phyloP scores from a whole-genome alignment of 2,113 vertebrate genomes.

The Rousettus leschenaultii region DNA sequence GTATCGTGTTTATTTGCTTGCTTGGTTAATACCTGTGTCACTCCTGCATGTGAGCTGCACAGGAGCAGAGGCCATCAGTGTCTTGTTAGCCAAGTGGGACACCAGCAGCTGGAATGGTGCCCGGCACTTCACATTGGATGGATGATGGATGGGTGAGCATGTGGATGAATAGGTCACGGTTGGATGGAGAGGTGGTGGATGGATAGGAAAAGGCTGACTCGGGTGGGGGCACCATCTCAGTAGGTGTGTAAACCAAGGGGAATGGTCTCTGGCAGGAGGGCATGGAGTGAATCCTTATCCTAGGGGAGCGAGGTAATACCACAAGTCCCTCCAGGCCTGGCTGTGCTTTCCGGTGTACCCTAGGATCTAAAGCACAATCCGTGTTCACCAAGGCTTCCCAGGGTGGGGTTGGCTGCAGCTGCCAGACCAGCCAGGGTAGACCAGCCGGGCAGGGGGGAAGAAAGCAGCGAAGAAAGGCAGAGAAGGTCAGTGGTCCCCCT shows the following conservation, averaged over 20 bases:
- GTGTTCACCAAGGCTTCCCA: not conserved
- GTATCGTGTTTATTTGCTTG: not conserved
- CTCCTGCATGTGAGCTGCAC: not conserved
- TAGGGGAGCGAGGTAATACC: not conserved
- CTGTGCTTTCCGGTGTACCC: not conserved
- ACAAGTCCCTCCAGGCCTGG: no score
- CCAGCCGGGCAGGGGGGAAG: no score
- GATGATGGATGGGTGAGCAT: not conserved
- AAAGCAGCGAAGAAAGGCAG: not conserved
- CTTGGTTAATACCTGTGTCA: not conserved
- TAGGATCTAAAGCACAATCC: not conserved
- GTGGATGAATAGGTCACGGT: not conserved
- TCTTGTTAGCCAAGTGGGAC: not conserved
- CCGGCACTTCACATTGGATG: not conserved
- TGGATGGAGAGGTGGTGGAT: not conserved
- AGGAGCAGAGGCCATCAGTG: not conserved
- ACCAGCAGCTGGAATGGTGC: not conserved
- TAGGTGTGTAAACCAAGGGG: not conserved
- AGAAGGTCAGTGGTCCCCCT: not conserved
- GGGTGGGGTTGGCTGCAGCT: not conserved
- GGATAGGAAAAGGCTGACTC: not conserved
- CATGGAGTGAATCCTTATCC: fast-evolving
- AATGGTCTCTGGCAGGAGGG: not conserved
- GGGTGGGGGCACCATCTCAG: not conserved
- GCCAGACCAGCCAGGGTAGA: not conserved